A percentile compares a stretch with the other conserved stretches of the same genome.
Conservation (phyloP, 2,888 invertebrate genomes). For the Platycnemis pennipes region DNA sequence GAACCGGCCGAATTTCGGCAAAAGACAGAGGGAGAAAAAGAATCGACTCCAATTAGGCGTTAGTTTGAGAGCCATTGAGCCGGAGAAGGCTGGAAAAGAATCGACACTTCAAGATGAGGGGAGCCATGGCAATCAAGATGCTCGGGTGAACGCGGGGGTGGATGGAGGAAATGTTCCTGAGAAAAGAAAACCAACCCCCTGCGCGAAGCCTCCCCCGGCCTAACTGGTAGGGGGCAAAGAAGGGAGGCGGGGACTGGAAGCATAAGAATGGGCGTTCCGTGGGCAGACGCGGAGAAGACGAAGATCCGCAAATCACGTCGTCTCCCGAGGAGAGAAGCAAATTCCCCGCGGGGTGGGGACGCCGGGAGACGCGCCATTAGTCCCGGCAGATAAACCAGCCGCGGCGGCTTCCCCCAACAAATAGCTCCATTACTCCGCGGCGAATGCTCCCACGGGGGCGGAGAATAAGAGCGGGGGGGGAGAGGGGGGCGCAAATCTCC, state of each 20-base stretch:
- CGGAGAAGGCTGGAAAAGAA: too few species aligned
- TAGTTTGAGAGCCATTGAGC: too few species aligned
- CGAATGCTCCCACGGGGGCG: not conserved
- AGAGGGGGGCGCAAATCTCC: not conserved
- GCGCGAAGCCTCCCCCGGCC: too few species aligned
- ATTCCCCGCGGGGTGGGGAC: not conserved
- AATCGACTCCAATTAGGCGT: not conserved
- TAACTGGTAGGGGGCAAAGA: not conserved
- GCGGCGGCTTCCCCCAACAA: not conserved
- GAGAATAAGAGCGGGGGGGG: not conserved
- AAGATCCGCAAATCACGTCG: not conserved
- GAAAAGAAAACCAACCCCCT: too few species aligned
- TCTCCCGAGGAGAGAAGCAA: not conserved
- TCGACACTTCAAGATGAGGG: too few species aligned
- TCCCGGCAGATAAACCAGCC: not conserved
- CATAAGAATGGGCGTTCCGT: not conserved
- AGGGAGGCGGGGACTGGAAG: not conserved
- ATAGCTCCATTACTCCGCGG: not conserved
- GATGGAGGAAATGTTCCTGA: too few species aligned
- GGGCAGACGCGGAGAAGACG: not conserved
- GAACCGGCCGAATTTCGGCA: not conserved
- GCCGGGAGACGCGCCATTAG: not conserved
- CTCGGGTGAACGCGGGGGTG: too few species aligned
- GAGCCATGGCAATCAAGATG: too few species aligned
- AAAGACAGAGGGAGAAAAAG: not conserved